Percentiles rank a stretch among this genome's conserved stretches.
phyloP scores from a whole-genome alignment of 1,140 invertebrate genomes.

The Drosophila kepulauana region DNA sequence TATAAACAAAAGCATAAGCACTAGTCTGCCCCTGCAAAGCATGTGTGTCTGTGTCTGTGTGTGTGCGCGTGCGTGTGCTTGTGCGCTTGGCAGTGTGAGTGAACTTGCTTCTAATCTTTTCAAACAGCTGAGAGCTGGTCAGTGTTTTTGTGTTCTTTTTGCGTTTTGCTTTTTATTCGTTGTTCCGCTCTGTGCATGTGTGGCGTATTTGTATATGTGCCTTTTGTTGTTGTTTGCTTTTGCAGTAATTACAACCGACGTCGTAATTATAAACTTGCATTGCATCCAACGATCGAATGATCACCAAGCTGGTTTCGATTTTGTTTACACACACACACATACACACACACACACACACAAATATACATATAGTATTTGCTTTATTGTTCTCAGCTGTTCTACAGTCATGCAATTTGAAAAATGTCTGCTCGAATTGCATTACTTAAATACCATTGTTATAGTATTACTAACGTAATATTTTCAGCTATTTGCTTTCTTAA shows the following conservation, averaged over 20 bases:
- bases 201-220: conserved; percentile 11
- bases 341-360: too few relatives aligned
- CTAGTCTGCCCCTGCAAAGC: neutral
- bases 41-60: neutral
- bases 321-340: too few relatives aligned
- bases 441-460: neutral
- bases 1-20: conserved; percentile 25
- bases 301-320: neutral
- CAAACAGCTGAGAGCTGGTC: conserved; percentile 32
- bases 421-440: neutral
- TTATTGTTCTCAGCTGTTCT: neutral
- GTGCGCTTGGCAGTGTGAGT: neutral
- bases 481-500: too few relatives aligned
- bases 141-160: conserved; percentile 29
- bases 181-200: conserved; percentile 20
- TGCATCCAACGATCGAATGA: conserved; percentile 1
- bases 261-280: conserved; percentile 17
- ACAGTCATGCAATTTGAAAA: neutral
- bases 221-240: conserved; percentile 3
- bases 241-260: conserved; percentile 30
- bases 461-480: too few relatives aligned
- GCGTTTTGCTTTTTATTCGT: conserved; percentile 37
- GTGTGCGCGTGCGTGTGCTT: neutral
- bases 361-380: neutral
- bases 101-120: conserved; percentile 8